Evolutionary conservation across 2,113 vertebrate species (phyloP).

Genomic region (Phalacrocorax brasilianus): DNA sequence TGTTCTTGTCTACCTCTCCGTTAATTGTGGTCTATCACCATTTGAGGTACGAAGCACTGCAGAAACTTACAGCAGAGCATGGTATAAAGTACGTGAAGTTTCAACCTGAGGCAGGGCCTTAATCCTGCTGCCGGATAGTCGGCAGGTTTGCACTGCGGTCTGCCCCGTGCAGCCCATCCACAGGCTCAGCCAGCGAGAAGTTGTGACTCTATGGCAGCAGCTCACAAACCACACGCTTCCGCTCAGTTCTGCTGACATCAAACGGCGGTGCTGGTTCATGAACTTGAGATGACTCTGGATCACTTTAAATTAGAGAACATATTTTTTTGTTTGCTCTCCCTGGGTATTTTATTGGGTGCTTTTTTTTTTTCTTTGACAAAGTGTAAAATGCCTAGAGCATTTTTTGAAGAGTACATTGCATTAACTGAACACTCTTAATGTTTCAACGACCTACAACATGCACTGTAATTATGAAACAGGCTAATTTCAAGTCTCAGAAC

Average conservation of each 20-base stretch:
- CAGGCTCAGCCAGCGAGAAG: background rate
- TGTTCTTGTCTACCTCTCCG: background rate
- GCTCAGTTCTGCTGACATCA: constrained; percentile 59
- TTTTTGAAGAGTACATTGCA: background rate
- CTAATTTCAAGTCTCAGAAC: background rate
- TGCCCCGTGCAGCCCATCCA: background rate
- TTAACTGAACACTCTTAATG: background rate
- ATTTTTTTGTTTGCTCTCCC: background rate
- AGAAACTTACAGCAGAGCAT: background rate
- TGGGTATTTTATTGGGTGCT: background rate
- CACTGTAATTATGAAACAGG: constrained; percentile 1
- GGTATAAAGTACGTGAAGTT: background rate
- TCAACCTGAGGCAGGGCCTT: background rate
- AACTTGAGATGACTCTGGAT: constrained; percentile 31
- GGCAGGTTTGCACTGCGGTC: background rate
- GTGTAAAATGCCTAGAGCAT: background rate
- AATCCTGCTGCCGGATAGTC: background rate
- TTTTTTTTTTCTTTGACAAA: background rate
- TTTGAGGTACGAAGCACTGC: rapidly evolving
- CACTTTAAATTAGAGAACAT: constrained; percentile 13
- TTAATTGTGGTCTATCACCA: background rate
- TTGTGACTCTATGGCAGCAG: background rate
- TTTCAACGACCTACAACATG: background rate
- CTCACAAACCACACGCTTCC: constrained; percentile 57
- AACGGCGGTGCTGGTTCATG: background rate